Base-by-base conservation (phyloP, 2,888 invertebrate genomes). In the Oscheius sp. region DNA sequence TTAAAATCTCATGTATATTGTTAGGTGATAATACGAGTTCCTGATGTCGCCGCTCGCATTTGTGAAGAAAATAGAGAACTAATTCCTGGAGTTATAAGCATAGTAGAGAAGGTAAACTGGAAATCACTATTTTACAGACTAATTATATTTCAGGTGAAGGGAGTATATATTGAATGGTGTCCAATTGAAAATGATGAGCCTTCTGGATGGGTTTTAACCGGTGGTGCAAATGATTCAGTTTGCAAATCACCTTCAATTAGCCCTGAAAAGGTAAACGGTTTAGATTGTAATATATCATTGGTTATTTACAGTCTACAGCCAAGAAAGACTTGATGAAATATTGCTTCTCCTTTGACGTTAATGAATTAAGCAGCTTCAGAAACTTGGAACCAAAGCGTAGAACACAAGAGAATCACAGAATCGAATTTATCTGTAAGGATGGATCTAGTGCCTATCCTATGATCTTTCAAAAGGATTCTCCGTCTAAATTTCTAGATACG, bases 401-500 rank as follows among this genome's bases (percentile, higher is more conserved):
- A 31, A 34, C 20, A 20, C 25, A 12, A n/a, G 42, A 50, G 5
- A 27, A 27, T 46, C 63, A 50, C 3, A 78, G 73, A 53, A 75
- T 86, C 17, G 75, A 88, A 46, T 91, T 93, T 76, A 90, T 91
- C 79, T 91, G 91, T 76, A 91, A 91, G 75, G 91, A 91, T 87
- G 90, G 91, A 57, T 91, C 92, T 0, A 91, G 91, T 84, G 91
- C 92, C 79, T 92, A 92, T 73, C 92, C 92, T 4, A 93, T 95
- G 86, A 92, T 93, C 86, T 95, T 95, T 88, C 93, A 93, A 87
- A 91, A 92, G 79, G 93, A 93, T 0, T 93, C 94, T 81, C 93
- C 93, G 0, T 92, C 93, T 82, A 90, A 91, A 66, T 91, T 95
- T 82, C 90, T 90, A 67, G 87, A 87, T 70, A 87, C 87, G 61